A percentile compares a stretch with the other conserved stretches of the same genome.
Evolutionary conservation across 2,113 vertebrate genomes (phyloP).

Genomic region (Pelecanoides urinatrix): DNA sequence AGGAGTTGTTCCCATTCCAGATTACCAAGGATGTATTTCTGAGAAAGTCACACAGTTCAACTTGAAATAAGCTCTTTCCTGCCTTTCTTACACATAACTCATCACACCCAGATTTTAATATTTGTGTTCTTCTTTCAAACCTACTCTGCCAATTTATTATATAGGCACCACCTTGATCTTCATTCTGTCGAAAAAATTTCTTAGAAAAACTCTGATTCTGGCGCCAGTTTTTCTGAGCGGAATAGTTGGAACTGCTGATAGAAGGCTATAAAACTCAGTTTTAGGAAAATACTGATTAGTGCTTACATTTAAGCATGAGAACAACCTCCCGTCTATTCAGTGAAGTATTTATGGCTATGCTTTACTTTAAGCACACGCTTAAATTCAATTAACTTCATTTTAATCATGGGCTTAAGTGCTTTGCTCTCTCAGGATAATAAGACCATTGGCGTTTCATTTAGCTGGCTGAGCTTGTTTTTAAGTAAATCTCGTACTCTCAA

Average conservation of each 20-base stretch:
- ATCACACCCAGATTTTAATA: slow-evolving; percentile 42
- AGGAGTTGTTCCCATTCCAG: neutral
- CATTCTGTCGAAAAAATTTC: neutral
- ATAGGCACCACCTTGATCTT: neutral
- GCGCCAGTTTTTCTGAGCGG: neutral
- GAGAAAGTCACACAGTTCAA: slow-evolving; percentile 18
- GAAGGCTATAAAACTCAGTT: neutral
- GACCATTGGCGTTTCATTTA: slow-evolving; percentile 38
- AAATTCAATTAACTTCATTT: slow-evolving; percentile 54
- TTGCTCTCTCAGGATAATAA: slow-evolving; percentile 19
- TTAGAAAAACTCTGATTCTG: neutral
- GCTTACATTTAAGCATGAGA: neutral
- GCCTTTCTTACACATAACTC: slow-evolving; percentile 13
- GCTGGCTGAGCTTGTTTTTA: slow-evolving; percentile 63
- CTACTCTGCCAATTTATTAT: neutral
- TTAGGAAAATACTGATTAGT: neutral
- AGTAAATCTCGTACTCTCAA: slow-evolving; percentile 37
- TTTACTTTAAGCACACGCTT: neutral
- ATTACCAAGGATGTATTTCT: neutral
- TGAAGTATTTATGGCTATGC: neutral
- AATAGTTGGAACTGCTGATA: neutral
- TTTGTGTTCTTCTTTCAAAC: neutral
- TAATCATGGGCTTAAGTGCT: slow-evolving; percentile 48
- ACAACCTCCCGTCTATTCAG: neutral
- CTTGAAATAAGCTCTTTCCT: slow-evolving; percentile 20